These are phyloP conservation scores for Escarpia spicata DNA, from an alignment of 2,888 invertebrate species.

Conservation along the genomic window DNA sequence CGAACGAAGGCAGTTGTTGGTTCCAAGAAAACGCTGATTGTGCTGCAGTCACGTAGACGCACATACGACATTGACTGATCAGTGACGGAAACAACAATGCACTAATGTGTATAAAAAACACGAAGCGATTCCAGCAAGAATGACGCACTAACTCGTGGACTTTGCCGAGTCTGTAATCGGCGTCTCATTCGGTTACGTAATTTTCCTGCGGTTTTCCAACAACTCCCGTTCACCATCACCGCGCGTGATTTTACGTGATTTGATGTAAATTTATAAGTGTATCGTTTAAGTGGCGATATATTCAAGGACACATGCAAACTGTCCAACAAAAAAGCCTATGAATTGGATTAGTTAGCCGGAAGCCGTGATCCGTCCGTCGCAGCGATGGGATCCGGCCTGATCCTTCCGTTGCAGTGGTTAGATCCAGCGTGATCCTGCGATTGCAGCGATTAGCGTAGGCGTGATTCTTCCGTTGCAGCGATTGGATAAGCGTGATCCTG, in stretches of 20 bases:
- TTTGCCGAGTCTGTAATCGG: background rate
- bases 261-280: background rate
- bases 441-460: too few relatives aligned
- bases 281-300: background rate
- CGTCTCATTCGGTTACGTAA: background rate
- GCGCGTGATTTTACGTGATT: background rate
- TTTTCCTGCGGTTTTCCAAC: background rate
- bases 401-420: background rate
- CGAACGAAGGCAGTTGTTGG: too few relatives aligned
- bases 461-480: too few relatives aligned
- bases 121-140: background rate
- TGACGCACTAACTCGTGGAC: background rate
- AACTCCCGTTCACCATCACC: background rate
- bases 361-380: background rate
- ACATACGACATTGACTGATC: background rate
- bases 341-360: background rate
- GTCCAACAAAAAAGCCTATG: background rate
- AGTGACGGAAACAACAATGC: background rate
- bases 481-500: too few relatives aligned
- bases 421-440: background rate
- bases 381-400: background rate
- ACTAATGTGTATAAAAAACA: background rate
- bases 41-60: background rate
- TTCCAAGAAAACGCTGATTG: background rate
- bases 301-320: background rate